Evolutionary conservation across 1,140 invertebrate genomes (phyloP), one percentile per base, ranked within the genome.

Genomic region (Galleria mellonella): DNA sequence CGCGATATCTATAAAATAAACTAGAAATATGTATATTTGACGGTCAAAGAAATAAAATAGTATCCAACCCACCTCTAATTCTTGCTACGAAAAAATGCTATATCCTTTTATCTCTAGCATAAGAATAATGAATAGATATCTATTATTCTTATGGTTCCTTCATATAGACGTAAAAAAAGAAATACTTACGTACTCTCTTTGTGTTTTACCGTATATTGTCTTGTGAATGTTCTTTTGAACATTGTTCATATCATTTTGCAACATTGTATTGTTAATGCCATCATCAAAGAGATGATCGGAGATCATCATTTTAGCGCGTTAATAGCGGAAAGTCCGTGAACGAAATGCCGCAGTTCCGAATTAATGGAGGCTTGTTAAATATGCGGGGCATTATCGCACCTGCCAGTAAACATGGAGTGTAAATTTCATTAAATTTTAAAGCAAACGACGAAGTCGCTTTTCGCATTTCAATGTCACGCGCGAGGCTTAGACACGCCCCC

Each of bases 381-480:
- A 23, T 40, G 48, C 12, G 46, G 41, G 59, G 63, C 55, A 52
- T 68, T 72, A 72, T 68, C 65, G 62, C 17, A 23, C 17, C 17
- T 23, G 6, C 58, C 33, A 40, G 65, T 62, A 71, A 76, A 74
- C 74, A 71, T 51, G 32, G 45, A 43, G 56, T 67, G 64, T 69
- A 69, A 74, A 72, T 64, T 63, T 64, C 59, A 81, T 83, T 77
- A 81, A 78, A 77, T 60, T 74, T 77, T 69, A 45, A 81, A 62
- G 67, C 51, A 66, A 78, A 83, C 62, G 56, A 72, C 44, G 43
- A 29, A 32, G 55, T 49, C 52, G 48, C 51, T 51, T 54, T 51
- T 51, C 59, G 68, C 58, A 77, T 72, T 68, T 62, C 55, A 74
- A 74, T 70, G 46, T 7, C 38, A 14, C 32, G 32, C 12, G 12